Percentiles rank a stretch among this genome's conserved stretches.
phyloP scores from a whole-genome alignment of 2,113 vertebrate species.

The Urocynchramus pylzowi region DNA sequence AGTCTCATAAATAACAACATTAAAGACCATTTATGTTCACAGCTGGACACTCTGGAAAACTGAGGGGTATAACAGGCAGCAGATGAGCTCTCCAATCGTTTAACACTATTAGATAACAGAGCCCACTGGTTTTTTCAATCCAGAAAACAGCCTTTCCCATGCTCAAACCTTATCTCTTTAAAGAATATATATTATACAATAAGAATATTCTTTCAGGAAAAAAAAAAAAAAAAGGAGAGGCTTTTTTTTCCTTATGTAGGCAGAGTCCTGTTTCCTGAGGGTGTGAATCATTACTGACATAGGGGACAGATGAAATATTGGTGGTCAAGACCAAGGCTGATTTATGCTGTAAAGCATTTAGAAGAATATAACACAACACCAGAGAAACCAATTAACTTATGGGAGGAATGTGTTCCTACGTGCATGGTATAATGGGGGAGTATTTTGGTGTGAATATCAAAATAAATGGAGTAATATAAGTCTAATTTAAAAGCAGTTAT shows the following conservation, averaged over 20 bases:
- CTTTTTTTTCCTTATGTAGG: neutral
- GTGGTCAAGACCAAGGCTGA: neutral
- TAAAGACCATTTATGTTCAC: constrained; percentile 4
- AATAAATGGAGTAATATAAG: neutral
- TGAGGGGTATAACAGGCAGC: neutral
- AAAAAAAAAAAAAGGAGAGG: too few relatives aligned
- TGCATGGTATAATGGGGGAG: neutral
- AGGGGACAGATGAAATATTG: neutral
- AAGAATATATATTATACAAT: neutral
- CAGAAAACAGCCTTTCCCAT: neutral
- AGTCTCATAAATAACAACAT: neutral
- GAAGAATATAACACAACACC: neutral
- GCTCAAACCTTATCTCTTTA: neutral
- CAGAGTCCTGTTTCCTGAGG: neutral
- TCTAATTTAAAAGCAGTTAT: neutral
- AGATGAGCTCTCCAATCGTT: neutral
- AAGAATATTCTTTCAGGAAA: neutral
- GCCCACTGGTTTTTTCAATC: neutral
- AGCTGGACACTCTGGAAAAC: neutral
- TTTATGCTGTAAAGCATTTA: neutral
- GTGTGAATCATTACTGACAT: neutral
- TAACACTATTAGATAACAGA: neutral
- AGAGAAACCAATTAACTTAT: neutral
- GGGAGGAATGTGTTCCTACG: rapidly evolving
- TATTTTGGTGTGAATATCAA: neutral